These are phyloP conservation scores for Cydia splendana DNA, from an alignment of 1,140 invertebrate genomes.

Conservation along the genomic window DNA sequence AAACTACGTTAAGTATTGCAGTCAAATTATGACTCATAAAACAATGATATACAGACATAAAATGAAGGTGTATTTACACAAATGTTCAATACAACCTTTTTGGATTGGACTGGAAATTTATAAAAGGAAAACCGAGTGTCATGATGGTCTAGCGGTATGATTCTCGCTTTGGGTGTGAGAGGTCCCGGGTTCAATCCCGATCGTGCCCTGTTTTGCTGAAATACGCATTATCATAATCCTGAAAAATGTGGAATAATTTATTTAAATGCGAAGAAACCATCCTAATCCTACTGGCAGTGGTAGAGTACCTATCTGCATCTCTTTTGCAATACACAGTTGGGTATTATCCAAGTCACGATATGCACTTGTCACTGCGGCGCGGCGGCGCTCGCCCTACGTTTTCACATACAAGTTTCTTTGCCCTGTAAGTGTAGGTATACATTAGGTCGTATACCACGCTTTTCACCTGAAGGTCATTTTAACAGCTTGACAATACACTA, in stretches of 20 bases:
- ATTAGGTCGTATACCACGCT: neutral
- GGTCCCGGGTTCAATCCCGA: conserved; percentile 31
- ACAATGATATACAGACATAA: neutral
- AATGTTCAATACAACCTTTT: neutral
- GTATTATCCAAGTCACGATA: too few species aligned
- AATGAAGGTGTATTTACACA: conserved; percentile 6
- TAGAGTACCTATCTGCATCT: too few species aligned
- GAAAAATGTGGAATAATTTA: too few species aligned
- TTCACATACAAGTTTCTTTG: neutral
- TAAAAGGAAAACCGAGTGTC: neutral
- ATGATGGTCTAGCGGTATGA: conserved; percentile 32
- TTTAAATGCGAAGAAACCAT: too few species aligned
- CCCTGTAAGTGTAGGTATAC: neutral
- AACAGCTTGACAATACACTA: neutral
- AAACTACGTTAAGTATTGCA: neutral
- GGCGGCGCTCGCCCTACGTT: too few species aligned
- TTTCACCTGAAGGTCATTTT: neutral
- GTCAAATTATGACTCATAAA: neutral
- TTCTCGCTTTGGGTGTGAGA: conserved; percentile 32
- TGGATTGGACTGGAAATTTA: neutral
- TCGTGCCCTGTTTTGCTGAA: conserved; percentile 28
- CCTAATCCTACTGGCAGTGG: too few species aligned
- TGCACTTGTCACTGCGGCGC: too few species aligned
- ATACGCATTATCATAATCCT: neutral
- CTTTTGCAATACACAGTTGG: too few species aligned